Evolutionary conservation across 2,888 invertebrate species (phyloP), one percentile per base, ranked within the genome.

Genomic region (Tachina lurida): DNA sequence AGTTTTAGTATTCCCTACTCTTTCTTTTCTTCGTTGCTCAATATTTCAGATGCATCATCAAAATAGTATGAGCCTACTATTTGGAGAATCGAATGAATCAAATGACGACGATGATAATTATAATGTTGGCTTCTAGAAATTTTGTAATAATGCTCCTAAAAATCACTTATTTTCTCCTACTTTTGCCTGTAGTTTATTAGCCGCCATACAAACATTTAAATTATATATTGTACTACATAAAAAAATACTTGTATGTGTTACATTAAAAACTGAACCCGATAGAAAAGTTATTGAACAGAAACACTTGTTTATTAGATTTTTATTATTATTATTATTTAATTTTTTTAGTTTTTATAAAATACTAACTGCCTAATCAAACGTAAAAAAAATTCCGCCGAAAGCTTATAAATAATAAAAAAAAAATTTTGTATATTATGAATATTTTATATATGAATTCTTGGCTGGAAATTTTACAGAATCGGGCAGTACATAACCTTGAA

Each of bases 51-150:
- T 86, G 47, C 82, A 86, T 63, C 83, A 86, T 76, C 86, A 86
- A 76, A 83, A 79, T 88, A 89, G 88, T 88, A 90, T 90, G 89
- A 90, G 88, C 77, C 89, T 89, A 86, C 89, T 90, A 76, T 90
- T 90, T 89, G 90, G 90, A 82, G 90, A 90, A 84, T 89, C 89
- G 62, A 89, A 89, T 87, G 90, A 90, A 74, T 89, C 89, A 62
- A 89, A 90, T 83, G 89, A 89, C 77, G 88, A 89, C 65, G 89
- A 89, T 84, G 88, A 88, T 84, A 88, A 88, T 87, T 84, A 85
- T 80, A 83, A 85, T 75, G 87, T 84, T 87, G 82, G 87, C 81
- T 86, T 79, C 83, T 86, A 86, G 71, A 79, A 60, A 0, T 84
- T 65, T 82, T 84, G 87, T 75, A 71, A 85, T 73, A 74, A 80